Percentiles rank a stretch among this genome's conserved stretches.
phyloP scores from a whole-genome alignment of 1,140 invertebrate species.

The Zaprionus capensis region DNA sequence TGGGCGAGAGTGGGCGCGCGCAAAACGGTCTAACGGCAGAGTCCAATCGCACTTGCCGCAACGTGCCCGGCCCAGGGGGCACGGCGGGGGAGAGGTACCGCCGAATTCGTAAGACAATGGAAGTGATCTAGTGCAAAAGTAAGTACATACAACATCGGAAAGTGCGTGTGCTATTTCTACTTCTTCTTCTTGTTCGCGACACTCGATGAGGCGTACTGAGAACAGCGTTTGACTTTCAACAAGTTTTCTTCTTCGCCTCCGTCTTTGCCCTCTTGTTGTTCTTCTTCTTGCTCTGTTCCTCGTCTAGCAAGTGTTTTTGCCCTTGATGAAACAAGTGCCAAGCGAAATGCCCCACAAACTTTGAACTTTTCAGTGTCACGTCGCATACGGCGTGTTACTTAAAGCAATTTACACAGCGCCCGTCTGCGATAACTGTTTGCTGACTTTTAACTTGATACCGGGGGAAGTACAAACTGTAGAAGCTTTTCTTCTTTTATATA shows the following conservation, averaged over 20 bases:
- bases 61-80: neutral
- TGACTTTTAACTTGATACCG: neutral
- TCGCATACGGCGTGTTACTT: constrained; percentile 15
- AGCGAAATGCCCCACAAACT: constrained; percentile 20
- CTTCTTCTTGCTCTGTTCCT: neutral
- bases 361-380: constrained; percentile 28
- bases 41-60: constrained; percentile 1
- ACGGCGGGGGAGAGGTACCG: neutral
- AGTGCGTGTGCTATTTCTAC: constrained; percentile 15
- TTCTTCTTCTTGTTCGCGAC: constrained; percentile 29
- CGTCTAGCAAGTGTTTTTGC: constrained; percentile 7
- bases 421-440: constrained; percentile 4
- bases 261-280: neutral
- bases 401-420: neutral
- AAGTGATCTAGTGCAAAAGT: constrained; percentile 14
- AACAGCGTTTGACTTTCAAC: constrained; percentile 41
- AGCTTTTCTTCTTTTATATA: neutral
- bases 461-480: neutral
- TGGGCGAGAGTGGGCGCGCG: constrained; percentile 80
- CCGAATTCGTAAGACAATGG: neutral
- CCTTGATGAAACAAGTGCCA: constrained; percentile 26
- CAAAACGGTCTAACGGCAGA: constrained; percentile 37
- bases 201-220: constrained; percentile 15
- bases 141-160: constrained; percentile 14
- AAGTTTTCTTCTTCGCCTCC: constrained; percentile 8